Percentiles rank a stretch among this genome's conserved stretches.
phyloP scores from a whole-genome alignment of 2,797 vertebrate genomes.

The Rhabdophis nuchalis region DNA sequence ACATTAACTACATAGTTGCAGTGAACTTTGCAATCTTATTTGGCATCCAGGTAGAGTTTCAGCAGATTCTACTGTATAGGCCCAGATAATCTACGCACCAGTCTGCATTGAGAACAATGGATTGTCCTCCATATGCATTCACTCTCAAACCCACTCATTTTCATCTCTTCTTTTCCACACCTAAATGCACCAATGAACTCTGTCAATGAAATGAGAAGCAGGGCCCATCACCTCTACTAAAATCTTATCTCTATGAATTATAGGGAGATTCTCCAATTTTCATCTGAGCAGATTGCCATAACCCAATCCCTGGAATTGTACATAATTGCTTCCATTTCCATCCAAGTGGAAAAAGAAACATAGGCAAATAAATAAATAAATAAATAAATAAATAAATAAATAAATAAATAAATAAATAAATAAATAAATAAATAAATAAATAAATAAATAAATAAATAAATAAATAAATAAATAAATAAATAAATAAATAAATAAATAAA shows the following conservation, averaged over 20 bases:
- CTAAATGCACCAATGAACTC: not conserved
- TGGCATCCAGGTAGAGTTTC: not conserved
- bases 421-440: too few species aligned
- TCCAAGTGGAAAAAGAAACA: not conserved
- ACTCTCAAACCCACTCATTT: not conserved
- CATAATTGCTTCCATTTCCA: not conserved
- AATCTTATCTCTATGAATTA: not conserved
- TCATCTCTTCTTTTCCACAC: not conserved
- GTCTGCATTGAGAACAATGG: not conserved
- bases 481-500: too few species aligned
- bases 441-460: too few species aligned
- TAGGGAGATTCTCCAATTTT: not conserved
- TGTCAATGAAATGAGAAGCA: not conserved
- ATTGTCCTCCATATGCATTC: not conserved
- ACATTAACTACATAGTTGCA: not conserved
- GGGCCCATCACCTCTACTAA: not conserved
- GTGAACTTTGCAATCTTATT: not conserved
- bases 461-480: too few species aligned
- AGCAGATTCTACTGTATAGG: not conserved
- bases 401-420: too few species aligned
- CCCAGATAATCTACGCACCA: not conserved
- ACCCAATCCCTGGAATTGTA: not conserved
- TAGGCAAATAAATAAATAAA: not conserved
- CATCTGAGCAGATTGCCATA: not conserved
- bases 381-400: too few species aligned